Base-by-base conservation (phyloP, 2,797 vertebrate species). In the Micropoecilia bifurca region DNA sequence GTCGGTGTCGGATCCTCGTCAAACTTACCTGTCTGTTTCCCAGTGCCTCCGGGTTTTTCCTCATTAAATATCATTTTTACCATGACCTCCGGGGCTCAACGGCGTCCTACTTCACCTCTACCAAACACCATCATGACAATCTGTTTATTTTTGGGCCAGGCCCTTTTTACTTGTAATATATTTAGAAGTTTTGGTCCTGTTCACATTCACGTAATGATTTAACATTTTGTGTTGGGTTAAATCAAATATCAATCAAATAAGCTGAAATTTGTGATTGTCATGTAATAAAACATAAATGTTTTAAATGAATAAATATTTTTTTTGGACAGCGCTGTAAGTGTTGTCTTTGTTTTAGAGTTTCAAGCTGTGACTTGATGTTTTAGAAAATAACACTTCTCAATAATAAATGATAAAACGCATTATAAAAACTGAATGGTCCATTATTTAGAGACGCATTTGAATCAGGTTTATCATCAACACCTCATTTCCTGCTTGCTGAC, bases 401-500 rank as follows among this genome's bases (percentile, higher is more conserved):
- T 75, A 74, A 80, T 85, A 72, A 82, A 85, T 91, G 82, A 84
- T 83, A 79, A 75, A 86, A 74, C 18, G 72, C 75, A 81, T 82
- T 87, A 77, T 87, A 86, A 33, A 73, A 74, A 80, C 48, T 79
- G 87, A 86, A 66, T 22, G 73, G 84, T 76, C 81, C 85, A 89
- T 85, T 87, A 89, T 87, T 75, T 79, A 77, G 57, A 81, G 87
- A 77, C 79, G 75, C 76, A 72, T 86, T 86, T 85, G 55, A 79
- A 76, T 81, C 63, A 55, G 71, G 66, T 80, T 78, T 77, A n/a
- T 86, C 84, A 77, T 84, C 82, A 61, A 82, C 61, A 83, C 79
- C 73, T 87, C 45, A 83, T 90, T 90, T 89, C 85, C 85, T 88
- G 83, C 80, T 87, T n/a, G 14, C 79, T 83, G 81, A 85, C 77